Base-by-base conservation (phyloP, 2,113 vertebrate species). In the Rhinolophus sinicus region DNA sequence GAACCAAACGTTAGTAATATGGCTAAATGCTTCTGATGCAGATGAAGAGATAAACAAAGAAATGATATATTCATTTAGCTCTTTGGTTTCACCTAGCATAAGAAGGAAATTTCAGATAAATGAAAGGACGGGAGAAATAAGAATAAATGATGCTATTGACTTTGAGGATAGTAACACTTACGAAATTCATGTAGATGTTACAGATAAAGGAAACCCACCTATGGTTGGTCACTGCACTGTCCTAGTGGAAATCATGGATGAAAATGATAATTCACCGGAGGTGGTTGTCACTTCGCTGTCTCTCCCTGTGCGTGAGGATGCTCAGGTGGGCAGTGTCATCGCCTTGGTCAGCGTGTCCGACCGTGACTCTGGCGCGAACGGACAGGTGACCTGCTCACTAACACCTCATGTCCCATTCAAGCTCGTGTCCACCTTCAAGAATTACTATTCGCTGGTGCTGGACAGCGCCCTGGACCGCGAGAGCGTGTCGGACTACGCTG, bases 301-400 rank as follows among this genome's bases (percentile, higher is more conserved):
- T 72, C 99, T 98, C 69, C 98, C 99, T 0, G 99, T 99, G 80
- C 98, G 90, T 97, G 99, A 99, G 93, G 99, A 99, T 6, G 98
- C 99, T 0, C 97, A 97, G 8, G 96, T 98, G 0, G 99, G 99
- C 19, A 99, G 99, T 0, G 99, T 99, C 38, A 98, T 99, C 2
- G 99, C 99, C 1, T 97, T 99, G 33, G 99, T 99, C 50, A 99
- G 98, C 14, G 99, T 99, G 2, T 99, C 98, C 22, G 99, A 99
- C 94, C 98, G 96, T 0, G 99, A 99, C 95, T 99, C 99, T 0
- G 99, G 99, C 24, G 97, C 97, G 87, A 99, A 99, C 0, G 99
- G 99, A 11, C 97, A 99, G 54, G 99, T 99, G n/a, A 93, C 47
- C 28, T 98, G 95, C 92, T 24, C 91, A 0, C 96, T 99, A 3